Evolutionary conservation across 2,797 vertebrate genomes (phyloP).

Genomic region (Poecilia velifera): DNA sequence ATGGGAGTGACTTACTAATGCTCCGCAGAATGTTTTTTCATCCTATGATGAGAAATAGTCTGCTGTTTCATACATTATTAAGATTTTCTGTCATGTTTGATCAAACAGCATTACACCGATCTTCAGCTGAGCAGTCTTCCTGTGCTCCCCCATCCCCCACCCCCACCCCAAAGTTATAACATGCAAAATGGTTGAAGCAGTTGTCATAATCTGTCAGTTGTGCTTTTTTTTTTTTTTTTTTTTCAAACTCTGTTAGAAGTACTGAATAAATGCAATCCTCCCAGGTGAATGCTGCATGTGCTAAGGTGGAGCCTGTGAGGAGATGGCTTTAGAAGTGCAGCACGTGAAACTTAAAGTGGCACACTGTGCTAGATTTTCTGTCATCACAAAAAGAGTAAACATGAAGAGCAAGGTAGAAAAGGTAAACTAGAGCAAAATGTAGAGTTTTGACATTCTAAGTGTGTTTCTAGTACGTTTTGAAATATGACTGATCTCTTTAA

Average conservation of each 20-base stretch:
- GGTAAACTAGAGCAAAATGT: background rate
- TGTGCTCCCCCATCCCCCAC: rapidly evolving
- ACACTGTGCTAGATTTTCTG: background rate
- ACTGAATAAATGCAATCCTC: background rate
- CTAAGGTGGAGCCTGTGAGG: background rate
- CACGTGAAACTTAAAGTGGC: background rate
- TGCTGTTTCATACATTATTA: slow-evolving; percentile 8
- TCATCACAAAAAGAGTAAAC: background rate
- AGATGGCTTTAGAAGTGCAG: background rate
- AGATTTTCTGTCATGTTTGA: slow-evolving; percentile 8
- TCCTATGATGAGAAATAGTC: background rate
- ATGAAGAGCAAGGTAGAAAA: background rate
- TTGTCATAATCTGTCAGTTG: background rate
- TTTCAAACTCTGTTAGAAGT: background rate
- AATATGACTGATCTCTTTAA: background rate
- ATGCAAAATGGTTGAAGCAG: background rate
- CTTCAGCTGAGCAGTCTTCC: background rate
- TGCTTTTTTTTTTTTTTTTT: background rate
- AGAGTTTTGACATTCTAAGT: background rate
- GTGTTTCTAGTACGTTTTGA: background rate
- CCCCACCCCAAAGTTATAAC: background rate
- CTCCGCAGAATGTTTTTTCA: background rate
- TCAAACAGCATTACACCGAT: background rate
- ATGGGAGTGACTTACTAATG: background rate
- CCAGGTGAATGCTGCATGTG: background rate